Base-by-base conservation (phyloP, 1,140 invertebrate species). In the Papilio polytes region DNA sequence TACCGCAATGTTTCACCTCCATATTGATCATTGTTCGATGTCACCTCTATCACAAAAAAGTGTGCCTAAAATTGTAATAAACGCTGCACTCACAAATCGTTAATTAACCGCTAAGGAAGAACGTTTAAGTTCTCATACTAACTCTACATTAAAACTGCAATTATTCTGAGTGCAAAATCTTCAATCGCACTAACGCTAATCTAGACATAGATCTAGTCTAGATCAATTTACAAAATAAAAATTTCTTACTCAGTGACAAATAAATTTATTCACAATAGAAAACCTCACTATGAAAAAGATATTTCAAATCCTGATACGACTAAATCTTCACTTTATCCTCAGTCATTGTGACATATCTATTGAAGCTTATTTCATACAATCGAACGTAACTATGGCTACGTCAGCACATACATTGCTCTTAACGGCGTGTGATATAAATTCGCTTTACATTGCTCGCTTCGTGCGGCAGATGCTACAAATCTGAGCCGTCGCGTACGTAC, bases 401-500 rank as follows among this genome's bases (percentile, higher is more conserved):
- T 53, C 56, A 51, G 46, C 3, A 76, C 44, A 77, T n/a, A 81
- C 74, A 70, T 66, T 79, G n/a, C 72, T 79, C 15, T 80, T 79
- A 18, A 22, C 77, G 26, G 48, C 51, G 56, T 51, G 13, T 74
- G 74, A 56, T 41, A 82, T 83, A 63, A 63, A 63, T 84, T 83
- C 81, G 82, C 63, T 66, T 82, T 86, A 87, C 88, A 86, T 83
- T 81, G 84, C 84, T 84, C 79, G 78, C 77, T 82, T 72, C 76
- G 79, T 76, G 59, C 78, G 82, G 82, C 87, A 88, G 86, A 84
- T 87, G 88, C 72, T 82, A 82, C 84, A 83, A 85, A 86, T 90
- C 86, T 85, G 84, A 86, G 80, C 80, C 80, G 82, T 81, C 83
- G 78, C 81, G 70, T 82, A 74, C 80, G 81, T 79, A 66, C 81